Percentiles rank a stretch among this genome's conserved stretches.
Conservation (phyloP, 2,888 invertebrate species). For the Idaea aversata region DNA sequence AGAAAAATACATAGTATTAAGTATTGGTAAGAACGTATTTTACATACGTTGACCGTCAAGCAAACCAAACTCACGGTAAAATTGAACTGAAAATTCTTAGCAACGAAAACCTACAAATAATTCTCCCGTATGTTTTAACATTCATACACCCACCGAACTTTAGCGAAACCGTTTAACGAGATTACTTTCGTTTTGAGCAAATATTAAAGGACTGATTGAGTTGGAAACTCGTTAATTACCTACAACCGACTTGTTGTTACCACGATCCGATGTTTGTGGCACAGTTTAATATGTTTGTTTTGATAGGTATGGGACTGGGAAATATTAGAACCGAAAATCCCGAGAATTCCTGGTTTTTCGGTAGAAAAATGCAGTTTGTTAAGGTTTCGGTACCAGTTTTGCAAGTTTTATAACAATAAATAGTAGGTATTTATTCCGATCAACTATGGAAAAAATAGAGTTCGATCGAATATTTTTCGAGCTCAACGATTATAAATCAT, state of each 20-base stretch:
- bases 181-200: constrained; percentile 61
- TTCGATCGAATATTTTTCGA: too few relatives aligned
- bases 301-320: not conserved
- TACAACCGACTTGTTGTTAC: constrained; percentile 10
- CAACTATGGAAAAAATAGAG: too few relatives aligned
- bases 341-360: too few relatives aligned
- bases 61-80: not conserved
- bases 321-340: too few relatives aligned
- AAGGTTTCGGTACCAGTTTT: too few relatives aligned
- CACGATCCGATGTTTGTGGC: not conserved
- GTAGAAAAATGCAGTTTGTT: too few relatives aligned
- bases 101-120: not conserved
- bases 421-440: too few relatives aligned
- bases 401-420: too few relatives aligned
- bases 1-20: too few relatives aligned
- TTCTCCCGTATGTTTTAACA: constrained; percentile 16
- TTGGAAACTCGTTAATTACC: constrained; percentile 59
- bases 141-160: constrained; percentile 31
- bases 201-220: constrained; percentile 62
- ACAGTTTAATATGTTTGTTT: not conserved
- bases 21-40: too few relatives aligned
- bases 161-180: constrained; percentile 50
- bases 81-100: not conserved
- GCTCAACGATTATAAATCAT: too few relatives aligned
- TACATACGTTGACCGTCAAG: not conserved